Conservation (phyloP, 2,888 invertebrate genomes). For the Cacoxenus indagator region DNA sequence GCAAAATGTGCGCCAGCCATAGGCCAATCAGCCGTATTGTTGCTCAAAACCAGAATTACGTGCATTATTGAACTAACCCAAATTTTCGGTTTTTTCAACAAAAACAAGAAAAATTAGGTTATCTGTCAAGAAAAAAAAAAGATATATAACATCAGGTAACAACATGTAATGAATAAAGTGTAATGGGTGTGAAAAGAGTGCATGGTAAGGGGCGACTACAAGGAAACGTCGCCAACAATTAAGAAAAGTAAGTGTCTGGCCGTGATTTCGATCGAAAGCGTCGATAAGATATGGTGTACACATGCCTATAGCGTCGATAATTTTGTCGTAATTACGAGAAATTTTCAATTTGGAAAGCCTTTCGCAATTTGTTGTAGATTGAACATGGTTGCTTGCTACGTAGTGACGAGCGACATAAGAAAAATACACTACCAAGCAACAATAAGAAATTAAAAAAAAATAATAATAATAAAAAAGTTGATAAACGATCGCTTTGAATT, state of each 20-base stretch:
- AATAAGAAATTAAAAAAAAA: too few relatives aligned
- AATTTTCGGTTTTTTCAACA: slow-evolving; percentile 37
- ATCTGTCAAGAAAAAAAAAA: slow-evolving; percentile 37
- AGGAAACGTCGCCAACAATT: slow-evolving; percentile 31
- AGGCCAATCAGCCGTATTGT: slow-evolving; percentile 23
- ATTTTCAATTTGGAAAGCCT: not conserved
- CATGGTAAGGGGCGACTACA: slow-evolving; percentile 21
- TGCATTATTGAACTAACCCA: slow-evolving; percentile 53
- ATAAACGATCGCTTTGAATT: not conserved
- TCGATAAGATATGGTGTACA: slow-evolving; percentile 50
- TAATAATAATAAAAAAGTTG: not conserved
- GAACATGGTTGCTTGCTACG: not conserved
- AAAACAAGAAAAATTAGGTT: slow-evolving; percentile 45
- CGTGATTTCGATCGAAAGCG: slow-evolving; percentile 49
- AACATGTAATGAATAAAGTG: not conserved
- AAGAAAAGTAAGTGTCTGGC: slow-evolving; percentile 44
- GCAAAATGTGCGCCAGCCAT: slow-evolving; percentile 25
- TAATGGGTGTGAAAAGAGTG: not conserved
- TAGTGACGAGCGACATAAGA: not conserved
- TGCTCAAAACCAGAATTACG: not conserved
- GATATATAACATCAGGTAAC: not conserved
- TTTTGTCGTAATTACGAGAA: not conserved
- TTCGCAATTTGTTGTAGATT: not conserved
- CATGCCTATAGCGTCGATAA: not conserved
- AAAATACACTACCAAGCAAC: not conserved